Percentiles rank a stretch among this genome's conserved stretches.
Evolutionary conservation across 2,113 vertebrate species (phyloP).

Genomic region (Malurus melanocephalus): DNA sequence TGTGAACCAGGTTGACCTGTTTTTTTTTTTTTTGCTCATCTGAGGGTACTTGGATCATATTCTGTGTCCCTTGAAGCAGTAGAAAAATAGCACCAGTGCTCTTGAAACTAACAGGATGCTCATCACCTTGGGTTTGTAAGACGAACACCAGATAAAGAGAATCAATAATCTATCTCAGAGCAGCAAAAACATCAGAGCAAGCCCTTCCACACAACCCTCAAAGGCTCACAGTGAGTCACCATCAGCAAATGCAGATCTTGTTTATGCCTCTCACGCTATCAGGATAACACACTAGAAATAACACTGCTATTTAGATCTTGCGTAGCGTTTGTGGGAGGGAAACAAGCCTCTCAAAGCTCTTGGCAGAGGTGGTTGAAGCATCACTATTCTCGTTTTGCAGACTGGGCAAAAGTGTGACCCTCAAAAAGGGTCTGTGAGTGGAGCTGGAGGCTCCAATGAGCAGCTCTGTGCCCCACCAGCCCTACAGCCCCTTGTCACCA

Average conservation of each 20-base stretch:
- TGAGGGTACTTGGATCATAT: conserved; percentile 48
- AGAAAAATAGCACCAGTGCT: conserved; percentile 58
- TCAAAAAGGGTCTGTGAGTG: background rate
- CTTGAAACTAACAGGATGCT: conserved; percentile 62
- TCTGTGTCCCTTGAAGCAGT: conserved; percentile 47
- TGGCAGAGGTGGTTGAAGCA: background rate
- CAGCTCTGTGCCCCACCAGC: background rate
- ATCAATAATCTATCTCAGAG: conserved; percentile 66
- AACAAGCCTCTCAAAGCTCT: background rate
- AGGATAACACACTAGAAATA: conserved; percentile 49
- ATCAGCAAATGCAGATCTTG: conserved; percentile 37
- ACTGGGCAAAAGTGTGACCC: background rate
- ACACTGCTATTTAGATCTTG: conserved; percentile 8
- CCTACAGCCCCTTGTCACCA: background rate
- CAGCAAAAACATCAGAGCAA: conserved; percentile 59
- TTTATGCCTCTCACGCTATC: conserved; percentile 37
- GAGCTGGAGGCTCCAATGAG: background rate
- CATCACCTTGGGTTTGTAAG: conserved; percentile 67
- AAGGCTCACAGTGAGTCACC: conserved; percentile 56
- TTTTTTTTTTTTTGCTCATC: background rate
- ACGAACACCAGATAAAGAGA: conserved; percentile 62
- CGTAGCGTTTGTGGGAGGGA: background rate
- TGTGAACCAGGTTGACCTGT: conserved; percentile 35
- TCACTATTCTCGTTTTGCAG: background rate
- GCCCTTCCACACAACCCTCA: conserved; percentile 50